A percentile compares a stretch with the other conserved stretches of the same genome.
Evolutionary conservation across 2,797 vertebrate species (phyloP).

Genomic region (Acrossocheilus fasciatus): DNA sequence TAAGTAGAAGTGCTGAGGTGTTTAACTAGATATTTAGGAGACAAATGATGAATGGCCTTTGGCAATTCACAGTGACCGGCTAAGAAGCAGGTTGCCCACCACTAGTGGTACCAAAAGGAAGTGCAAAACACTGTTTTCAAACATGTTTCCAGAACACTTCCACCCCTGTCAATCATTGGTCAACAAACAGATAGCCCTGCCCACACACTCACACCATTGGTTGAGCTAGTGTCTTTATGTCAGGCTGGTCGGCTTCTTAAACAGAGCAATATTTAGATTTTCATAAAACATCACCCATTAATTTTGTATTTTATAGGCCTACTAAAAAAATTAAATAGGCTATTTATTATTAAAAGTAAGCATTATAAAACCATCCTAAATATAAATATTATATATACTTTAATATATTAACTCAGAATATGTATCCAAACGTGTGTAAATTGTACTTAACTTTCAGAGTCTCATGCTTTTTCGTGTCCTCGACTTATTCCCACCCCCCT

Average conservation of each 20-base stretch:
- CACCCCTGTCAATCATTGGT: background rate
- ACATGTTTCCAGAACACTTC: background rate
- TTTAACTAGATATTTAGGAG: conserved; percentile 39
- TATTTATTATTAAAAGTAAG: background rate
- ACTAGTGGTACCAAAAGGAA: background rate
- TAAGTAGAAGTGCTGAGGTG: conserved; percentile 36
- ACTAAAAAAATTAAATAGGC: background rate
- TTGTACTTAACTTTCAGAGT: background rate
- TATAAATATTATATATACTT: background rate
- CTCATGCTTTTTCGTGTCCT: background rate
- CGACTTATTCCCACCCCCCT: conserved; percentile 50
- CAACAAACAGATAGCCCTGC: background rate
- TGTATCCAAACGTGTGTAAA: background rate
- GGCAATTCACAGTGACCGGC: background rate
- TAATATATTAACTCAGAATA: background rate
- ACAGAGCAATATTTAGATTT: background rate
- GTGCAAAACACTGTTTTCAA: conserved; percentile 3
- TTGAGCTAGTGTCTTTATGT: background rate
- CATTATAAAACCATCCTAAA: background rate
- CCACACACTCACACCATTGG: background rate
- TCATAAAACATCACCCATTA: background rate
- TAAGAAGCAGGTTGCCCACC: background rate
- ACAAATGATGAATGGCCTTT: conserved; percentile 19
- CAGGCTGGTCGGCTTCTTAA: background rate
- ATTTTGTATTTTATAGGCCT: background rate